Evolutionary conservation across 2,113 vertebrate genomes (phyloP).

Genomic region (Lamprotornis superbus): DNA sequence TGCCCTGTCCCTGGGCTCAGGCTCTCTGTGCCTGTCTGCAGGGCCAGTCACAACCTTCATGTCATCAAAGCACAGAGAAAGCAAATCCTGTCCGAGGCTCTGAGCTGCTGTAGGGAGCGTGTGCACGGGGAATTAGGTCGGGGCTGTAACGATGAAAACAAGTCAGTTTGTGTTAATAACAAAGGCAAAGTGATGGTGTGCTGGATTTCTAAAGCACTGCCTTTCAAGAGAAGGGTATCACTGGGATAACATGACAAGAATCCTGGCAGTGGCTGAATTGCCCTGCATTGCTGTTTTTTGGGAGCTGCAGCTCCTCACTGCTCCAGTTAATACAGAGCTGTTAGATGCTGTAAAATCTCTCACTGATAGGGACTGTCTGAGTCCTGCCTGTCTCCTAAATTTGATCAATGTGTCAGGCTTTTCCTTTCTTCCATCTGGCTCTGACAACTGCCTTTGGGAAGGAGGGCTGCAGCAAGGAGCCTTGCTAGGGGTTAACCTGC

Average conservation of each 20-base stretch:
- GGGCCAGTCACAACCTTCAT: slow-evolving; percentile 52
- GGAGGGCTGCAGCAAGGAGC: background rate
- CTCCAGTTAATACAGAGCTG: slow-evolving; percentile 32
- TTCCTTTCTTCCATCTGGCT: background rate
- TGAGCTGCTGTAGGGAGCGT: background rate
- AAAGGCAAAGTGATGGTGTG: slow-evolving; percentile 15
- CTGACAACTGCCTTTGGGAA: background rate
- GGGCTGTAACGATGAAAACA: slow-evolving; percentile 33
- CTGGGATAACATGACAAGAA: background rate
- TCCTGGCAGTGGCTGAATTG: background rate
- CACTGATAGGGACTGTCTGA: background rate
- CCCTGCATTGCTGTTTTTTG: slow-evolving; percentile 29
- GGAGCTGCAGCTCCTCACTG: slow-evolving; percentile 12
- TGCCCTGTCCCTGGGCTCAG: background rate
- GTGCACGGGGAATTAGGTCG: slow-evolving; percentile 29
- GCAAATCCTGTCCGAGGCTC: slow-evolving; percentile 16
- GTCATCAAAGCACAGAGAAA: slow-evolving; percentile 1
- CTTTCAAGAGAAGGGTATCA: slow-evolving; percentile 13
- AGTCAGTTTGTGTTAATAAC: slow-evolving; percentile 38
- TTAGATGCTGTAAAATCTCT: background rate
- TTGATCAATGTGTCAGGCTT: slow-evolving; percentile 1
- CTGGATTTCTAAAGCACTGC: slow-evolving; percentile 7
- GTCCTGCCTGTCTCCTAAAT: background rate
- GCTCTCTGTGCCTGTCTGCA: background rate
- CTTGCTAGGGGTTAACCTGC: background rate